Evolutionary conservation across 2,888 invertebrate species (phyloP).

Genomic region (Brassicogethes aeneus): DNA sequence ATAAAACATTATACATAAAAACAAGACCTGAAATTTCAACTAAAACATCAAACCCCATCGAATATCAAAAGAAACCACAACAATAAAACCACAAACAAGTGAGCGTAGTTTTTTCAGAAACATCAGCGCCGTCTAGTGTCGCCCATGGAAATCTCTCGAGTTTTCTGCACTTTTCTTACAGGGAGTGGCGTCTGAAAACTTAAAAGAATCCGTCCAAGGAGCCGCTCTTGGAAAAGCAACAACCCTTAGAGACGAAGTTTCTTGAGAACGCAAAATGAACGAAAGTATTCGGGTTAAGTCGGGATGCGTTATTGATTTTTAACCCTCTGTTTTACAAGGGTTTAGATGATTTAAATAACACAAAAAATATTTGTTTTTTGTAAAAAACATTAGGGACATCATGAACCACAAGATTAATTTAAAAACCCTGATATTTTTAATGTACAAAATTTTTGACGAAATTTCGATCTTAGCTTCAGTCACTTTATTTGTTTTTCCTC

Average conservation of each 20-base stretch:
- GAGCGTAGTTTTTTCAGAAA: constrained; percentile 4
- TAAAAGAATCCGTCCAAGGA: constrained; percentile 1
- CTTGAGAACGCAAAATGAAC: constrained; percentile 17
- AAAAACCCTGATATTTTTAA: too few species aligned
- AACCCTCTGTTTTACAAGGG: too few species aligned
- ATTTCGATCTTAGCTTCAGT: constrained; percentile 4
- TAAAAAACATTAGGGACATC: too few species aligned
- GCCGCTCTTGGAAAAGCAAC: constrained; percentile 30
- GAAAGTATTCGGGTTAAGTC: constrained; percentile 23
- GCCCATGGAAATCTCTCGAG: background rate
- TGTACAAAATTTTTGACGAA: too few species aligned
- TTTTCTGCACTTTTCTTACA: constrained; percentile 1
- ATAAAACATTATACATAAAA: too few species aligned
- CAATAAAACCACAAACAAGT: constrained; percentile 6
- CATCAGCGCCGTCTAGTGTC: constrained; percentile 16
- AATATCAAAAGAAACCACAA: constrained; percentile 38
- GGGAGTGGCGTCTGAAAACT: background rate
- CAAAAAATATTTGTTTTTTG: too few species aligned
- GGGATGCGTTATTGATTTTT: constrained; percentile 10
- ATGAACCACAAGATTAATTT: too few species aligned
- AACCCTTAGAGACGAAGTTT: constrained; percentile 18
- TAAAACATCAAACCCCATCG: constrained; percentile 23
- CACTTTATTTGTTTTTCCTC: background rate
- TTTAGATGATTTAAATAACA: too few species aligned
- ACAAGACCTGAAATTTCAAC: background rate